phyloP scores from a whole-genome alignment of 2,888 invertebrate species.

The Deilephila elpenor region DNA sequence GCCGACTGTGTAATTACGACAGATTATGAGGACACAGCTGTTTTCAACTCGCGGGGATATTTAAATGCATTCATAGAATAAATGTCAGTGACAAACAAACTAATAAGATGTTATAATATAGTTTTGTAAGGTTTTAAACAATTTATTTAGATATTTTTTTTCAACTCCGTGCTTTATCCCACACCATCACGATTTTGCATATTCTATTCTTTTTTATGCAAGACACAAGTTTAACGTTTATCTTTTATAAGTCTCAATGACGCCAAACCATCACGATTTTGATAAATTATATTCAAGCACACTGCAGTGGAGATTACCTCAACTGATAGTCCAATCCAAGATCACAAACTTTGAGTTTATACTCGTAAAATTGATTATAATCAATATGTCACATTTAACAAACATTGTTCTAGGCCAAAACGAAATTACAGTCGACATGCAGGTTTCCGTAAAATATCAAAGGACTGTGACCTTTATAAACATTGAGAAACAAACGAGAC shows the following conservation, averaged over 20 bases:
- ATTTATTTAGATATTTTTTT: not conserved
- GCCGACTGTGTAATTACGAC: constrained; percentile 4
- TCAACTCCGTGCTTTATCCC: too few species aligned
- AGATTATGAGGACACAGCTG: constrained; percentile 14
- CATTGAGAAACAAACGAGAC: not conserved
- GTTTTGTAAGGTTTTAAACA: not conserved
- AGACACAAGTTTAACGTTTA: too few species aligned
- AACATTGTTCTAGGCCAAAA: not conserved
- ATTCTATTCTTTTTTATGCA: too few species aligned
- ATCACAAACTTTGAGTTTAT: too few species aligned
- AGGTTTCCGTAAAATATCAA: not conserved
- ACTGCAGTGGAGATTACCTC: too few species aligned
- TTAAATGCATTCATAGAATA: not conserved
- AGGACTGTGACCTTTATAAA: constrained; percentile 8
- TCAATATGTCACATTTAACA: too few species aligned
- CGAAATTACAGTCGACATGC: not conserved
- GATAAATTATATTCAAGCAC: too few species aligned
- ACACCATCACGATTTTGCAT: too few species aligned
- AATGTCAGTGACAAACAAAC: not conserved
- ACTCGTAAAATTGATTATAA: too few species aligned
- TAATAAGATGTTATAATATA: not conserved
- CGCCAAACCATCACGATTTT: too few species aligned
- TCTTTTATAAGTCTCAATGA: too few species aligned
- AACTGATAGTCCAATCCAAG: too few species aligned
- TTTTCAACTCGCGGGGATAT: not conserved